phyloP scores from a whole-genome alignment of 2,888 invertebrate species.

The Antheraea assamensis region DNA sequence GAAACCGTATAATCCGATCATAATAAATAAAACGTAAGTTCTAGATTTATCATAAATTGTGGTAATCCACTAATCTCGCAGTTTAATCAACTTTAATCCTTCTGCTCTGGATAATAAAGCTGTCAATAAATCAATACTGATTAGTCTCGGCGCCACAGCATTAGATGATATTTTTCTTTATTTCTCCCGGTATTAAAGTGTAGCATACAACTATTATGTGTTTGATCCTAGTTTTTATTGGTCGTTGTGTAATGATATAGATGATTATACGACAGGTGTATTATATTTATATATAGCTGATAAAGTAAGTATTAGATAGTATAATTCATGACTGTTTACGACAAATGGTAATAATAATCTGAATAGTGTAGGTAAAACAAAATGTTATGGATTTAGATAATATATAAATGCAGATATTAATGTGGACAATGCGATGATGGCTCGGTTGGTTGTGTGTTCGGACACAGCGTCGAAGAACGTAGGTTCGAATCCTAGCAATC shows the following conservation, averaged over 20 bases:
- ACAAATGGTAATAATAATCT: not conserved
- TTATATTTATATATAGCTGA: not conserved
- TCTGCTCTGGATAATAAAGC: not conserved
- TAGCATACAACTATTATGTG: not conserved
- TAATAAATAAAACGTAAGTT: not conserved
- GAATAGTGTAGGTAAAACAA: no score
- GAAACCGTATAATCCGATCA: not conserved
- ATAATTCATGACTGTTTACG: not conserved
- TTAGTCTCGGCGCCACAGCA: not conserved
- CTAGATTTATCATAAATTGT: not conserved
- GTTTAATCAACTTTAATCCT: constrained; percentile 1
- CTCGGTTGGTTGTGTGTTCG: no score
- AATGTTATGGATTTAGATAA: no score
- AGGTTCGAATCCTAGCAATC: no score
- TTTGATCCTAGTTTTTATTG: no score
- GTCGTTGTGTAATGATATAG: no score
- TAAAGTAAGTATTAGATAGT: not conserved
- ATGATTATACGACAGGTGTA: no score
- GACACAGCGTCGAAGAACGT: no score
- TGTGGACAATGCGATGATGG: no score
- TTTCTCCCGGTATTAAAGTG: not conserved
- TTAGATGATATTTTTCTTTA: not conserved
- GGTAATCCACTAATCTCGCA: not conserved
- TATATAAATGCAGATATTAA: no score
- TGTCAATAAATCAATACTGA: not conserved